Base-by-base conservation (phyloP, 1,140 invertebrate species). In the Trypoxylus dichotomus region DNA sequence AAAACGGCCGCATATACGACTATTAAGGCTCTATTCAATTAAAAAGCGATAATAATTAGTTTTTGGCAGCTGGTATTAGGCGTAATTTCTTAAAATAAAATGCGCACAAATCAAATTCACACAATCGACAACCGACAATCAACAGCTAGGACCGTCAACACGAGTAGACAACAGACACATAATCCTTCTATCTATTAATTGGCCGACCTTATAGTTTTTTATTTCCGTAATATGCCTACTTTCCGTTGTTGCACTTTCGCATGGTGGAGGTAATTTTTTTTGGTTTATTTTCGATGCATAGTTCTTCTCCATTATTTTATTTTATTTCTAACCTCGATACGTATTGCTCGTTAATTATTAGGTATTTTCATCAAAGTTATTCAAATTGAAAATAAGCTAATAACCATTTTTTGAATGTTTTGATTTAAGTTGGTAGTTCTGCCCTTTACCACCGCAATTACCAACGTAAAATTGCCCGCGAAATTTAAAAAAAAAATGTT, bases 251-350 rank as follows among this genome's bases (percentile, higher is more conserved):
- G 71, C 78, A 76, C 75, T 76, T 74, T 71, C 74, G 74, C 75
- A 76, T 79, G 78, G 78, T 79, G 78, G 75, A 79, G 78, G 78
- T 76, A 76, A 76, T 76, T 60, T 60, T 76, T 37, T 75, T 47
- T n/a, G 19, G 29, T 54, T 74, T 78, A 71, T 75, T 78, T 76
- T 68, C 24, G 47, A 19, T 6, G 19, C 47, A 54, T 19, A 54
- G 25, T 68, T 68, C 60, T 68, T 68, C 8, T 68, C 27, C 15
- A 68, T 27, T 27, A 8, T 27, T 29, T 68, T 11, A 1, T 25
- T 27, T n/a, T 10, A 15, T 68, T 68, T 27, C 21, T 68, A 68
- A 25, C 21, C 11, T 68, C 11, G 21, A 29, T 68, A 68, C 15
- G 15, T 58, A 19, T 27, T 68, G 10, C 27, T 68, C 47, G 19